Percentiles rank a stretch among this genome's conserved stretches.
Evolutionary conservation across 2,113 vertebrate species (phyloP).

Genomic region (Australoheros scitulus): DNA sequence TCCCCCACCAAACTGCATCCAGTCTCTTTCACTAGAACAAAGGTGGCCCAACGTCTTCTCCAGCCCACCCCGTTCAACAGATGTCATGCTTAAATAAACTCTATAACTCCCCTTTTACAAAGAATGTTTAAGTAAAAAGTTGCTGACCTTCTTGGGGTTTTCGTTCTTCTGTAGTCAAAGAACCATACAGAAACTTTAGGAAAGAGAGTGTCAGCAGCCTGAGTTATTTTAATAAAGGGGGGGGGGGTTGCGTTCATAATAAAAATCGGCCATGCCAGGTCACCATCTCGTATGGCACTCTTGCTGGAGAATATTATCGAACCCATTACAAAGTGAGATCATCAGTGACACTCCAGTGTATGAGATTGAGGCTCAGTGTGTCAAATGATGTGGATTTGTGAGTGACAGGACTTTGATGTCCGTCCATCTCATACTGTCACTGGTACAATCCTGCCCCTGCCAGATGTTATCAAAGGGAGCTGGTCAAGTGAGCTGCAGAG

Average conservation of each 20-base stretch:
- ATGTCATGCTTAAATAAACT: conserved; percentile 65
- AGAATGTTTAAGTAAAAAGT: conserved; percentile 44
- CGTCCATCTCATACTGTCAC: conserved; percentile 70
- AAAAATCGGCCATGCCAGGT: conserved; percentile 31
- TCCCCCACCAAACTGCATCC: conserved; percentile 37
- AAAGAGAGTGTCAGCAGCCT: neutral
- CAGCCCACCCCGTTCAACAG: conserved; percentile 50
- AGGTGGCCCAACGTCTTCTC: conserved; percentile 60
- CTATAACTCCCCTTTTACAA: conserved; percentile 29
- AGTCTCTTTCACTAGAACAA: conserved; percentile 45
- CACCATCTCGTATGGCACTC: conserved; percentile 48
- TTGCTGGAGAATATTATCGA: conserved; percentile 37
- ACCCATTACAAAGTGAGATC: conserved; percentile 49
- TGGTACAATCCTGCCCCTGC: conserved; percentile 64
- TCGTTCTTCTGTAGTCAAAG: conserved; percentile 6
- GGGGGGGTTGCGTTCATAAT: conserved; percentile 18
- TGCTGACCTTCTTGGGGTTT: neutral
- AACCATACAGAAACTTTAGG: neutral
- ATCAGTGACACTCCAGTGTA: conserved; percentile 62
- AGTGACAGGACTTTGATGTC: conserved; percentile 75
- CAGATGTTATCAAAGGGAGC: conserved; percentile 78
- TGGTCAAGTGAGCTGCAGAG: conserved; percentile 75
- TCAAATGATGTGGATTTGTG: conserved; percentile 59
- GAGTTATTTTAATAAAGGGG: conserved; percentile 26
- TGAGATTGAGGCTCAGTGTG: conserved; percentile 48